Base-by-base conservation (phyloP, 1,140 invertebrate genomes). In the Carcinoscorpius rotundicauda region DNA sequence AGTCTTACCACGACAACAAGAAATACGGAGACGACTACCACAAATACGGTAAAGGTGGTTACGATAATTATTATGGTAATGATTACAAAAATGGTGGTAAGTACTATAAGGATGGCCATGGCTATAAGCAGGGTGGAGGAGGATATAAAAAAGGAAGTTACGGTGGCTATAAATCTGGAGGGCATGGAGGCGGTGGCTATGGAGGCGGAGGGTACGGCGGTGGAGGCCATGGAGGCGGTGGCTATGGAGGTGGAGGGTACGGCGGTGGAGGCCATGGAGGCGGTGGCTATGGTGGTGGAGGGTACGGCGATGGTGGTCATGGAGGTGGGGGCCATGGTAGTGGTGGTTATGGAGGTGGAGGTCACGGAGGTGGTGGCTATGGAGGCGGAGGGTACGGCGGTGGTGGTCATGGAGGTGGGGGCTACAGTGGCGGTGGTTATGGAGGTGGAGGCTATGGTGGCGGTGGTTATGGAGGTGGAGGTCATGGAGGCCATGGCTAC, bases 51-150 rank as follows among this genome's bases (percentile, higher is more conserved):
- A 68, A 69, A 64, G 63, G 66, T n/a, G 59, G 61, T 6, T 50
- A 66, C 5, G 63, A 56, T 50, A 55, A 60, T n/a, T 50, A 67
- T 49, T 51, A 53, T 10, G 53, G 66, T 6, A 58, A 49, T 60
- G 66, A 58, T 11, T 49, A 66, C 11, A 52, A 66, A 53, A 51
- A 51, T 10, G 53, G 65, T 9, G 64, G 48, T 1, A 64, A 62
- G 29, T 60, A 65, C n/a, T 64, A 66, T 51, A 11, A 53, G 50
- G 59, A 58, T 29, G 56, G 56, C 5, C 63, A 65, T 55, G 67
- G 64, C 4, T 60, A 68, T 9, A 65, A 69, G 50, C 62, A 66
- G 2, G 64, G 68, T 48, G 69, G 69, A 4, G 65, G 66, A 5
- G 66, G 56, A 11, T 11, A 29, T 57, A 29, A 29, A 5, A 10